These are phyloP conservation scores for Fragum fragum DNA, from an alignment of 2,888 invertebrate species.

Conservation along the genomic window DNA sequence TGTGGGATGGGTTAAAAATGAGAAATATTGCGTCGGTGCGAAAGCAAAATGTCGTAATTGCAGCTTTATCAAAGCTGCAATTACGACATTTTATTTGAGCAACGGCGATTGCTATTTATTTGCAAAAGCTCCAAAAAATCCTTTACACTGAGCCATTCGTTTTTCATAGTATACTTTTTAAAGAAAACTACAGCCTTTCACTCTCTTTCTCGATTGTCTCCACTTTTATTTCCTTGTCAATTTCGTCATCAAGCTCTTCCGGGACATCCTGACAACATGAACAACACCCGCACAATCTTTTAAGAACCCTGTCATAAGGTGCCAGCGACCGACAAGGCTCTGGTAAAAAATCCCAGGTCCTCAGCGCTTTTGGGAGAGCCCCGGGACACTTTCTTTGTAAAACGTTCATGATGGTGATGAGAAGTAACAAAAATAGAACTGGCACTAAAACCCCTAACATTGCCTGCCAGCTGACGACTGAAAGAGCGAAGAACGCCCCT, in stretches of 20 bases:
- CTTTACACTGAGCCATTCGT: too few relatives aligned
- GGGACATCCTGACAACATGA: conserved; percentile 5
- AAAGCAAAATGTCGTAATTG: too few relatives aligned
- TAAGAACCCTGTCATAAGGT: conserved; percentile 22
- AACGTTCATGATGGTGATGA: conserved; percentile 81
- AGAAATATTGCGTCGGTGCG: too few relatives aligned
- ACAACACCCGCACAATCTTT: conserved; percentile 19
- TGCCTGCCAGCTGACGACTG: conserved; percentile 78
- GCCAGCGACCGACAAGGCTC: conserved; percentile 22
- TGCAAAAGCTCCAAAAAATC: too few relatives aligned
- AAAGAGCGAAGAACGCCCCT: conserved; percentile 80
- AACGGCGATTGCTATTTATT: too few relatives aligned
- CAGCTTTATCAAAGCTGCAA: too few relatives aligned
- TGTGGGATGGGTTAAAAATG: too few relatives aligned
- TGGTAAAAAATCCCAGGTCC: conserved; percentile 32
- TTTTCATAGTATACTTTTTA: too few relatives aligned
- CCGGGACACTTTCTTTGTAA: conserved; percentile 70
- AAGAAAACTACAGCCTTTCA: neutral
- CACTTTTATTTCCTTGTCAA: neutral
- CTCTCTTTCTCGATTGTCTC: conserved; percentile 10
- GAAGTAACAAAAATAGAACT: conserved; percentile 69
- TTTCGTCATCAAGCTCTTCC: neutral
- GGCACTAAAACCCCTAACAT: conserved; percentile 81
- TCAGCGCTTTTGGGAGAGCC: neutral
- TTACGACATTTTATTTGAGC: too few relatives aligned